These are phyloP conservation scores for Sebastes schlegelii DNA, from an alignment of 2,113 vertebrate species.

Conservation along the genomic window DNA sequence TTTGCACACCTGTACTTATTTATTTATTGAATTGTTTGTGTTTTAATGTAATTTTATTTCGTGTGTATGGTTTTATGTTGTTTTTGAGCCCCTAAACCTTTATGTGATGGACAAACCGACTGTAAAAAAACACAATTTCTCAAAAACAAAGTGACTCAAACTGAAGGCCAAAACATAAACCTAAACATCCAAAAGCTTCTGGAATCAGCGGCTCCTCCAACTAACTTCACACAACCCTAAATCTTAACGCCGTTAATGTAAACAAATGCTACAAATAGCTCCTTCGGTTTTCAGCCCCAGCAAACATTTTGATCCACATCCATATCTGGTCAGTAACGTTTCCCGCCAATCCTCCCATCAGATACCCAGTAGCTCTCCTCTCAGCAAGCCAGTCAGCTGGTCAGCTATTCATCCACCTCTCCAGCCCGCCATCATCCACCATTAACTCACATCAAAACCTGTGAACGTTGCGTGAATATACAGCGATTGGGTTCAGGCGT, in stretches of 20 bases:
- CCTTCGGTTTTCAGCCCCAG: background rate
- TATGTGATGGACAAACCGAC: background rate
- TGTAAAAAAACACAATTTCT: background rate
- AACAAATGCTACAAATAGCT: background rate
- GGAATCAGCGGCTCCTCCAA: background rate
- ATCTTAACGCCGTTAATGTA: background rate
- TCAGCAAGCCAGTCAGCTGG: background rate
- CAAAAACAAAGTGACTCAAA: background rate
- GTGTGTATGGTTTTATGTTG: background rate
- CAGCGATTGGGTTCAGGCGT: too few relatives aligned
- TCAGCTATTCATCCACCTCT: constrained; percentile 11
- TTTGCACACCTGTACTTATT: background rate
- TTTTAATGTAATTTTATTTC: background rate
- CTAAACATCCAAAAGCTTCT: background rate
- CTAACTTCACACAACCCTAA: background rate
- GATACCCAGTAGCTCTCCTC: constrained; percentile 2
- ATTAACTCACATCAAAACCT: background rate
- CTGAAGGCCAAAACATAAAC: background rate
- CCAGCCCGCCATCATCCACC: background rate
- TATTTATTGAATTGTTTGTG: background rate
- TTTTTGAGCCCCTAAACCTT: background rate
- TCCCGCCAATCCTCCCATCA: background rate
- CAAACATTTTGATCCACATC: background rate
- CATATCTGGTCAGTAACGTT: background rate
- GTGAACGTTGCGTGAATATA: too few relatives aligned